Evolutionary conservation across 1,140 invertebrate species (phyloP).

Genomic region (Lerema accius): DNA sequence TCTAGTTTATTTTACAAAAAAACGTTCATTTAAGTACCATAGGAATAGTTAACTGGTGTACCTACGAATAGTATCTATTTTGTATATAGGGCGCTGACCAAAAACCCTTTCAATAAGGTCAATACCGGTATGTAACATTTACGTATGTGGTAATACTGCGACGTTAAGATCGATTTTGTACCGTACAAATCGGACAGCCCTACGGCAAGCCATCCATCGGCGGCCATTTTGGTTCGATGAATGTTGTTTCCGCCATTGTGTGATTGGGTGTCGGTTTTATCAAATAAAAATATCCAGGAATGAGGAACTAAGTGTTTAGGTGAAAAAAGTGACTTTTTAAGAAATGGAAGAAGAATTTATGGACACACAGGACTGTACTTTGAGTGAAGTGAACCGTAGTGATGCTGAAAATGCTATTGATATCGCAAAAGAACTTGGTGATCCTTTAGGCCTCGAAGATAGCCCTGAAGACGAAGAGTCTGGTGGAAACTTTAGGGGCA

Average conservation of each 20-base stretch:
- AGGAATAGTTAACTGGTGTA: too few species aligned
- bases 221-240: conserved; percentile 50
- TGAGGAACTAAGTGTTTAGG: conserved; percentile 62
- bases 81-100: too few species aligned
- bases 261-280: conserved; percentile 31
- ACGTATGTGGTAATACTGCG: too few species aligned
- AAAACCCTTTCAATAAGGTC: too few species aligned
- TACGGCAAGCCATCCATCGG: conserved; percentile 41
- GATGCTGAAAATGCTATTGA: conserved; percentile 52
- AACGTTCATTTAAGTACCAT: too few species aligned
- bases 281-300: conserved; percentile 47
- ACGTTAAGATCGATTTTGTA: neutral
- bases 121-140: too few species aligned
- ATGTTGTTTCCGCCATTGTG: conserved; percentile 43
- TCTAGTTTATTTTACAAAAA: too few species aligned
- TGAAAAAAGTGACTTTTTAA: conserved; percentile 43
- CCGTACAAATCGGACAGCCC: neutral
- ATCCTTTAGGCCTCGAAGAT: conserved; percentile 55
- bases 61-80: too few species aligned
- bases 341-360: conserved; percentile 73
- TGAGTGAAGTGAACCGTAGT: conserved; percentile 52
- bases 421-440: conserved; percentile 55
- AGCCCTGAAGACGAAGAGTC: conserved; percentile 65
- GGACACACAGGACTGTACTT: conserved; percentile 58
- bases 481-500: conserved; percentile 68